These are phyloP conservation scores for Therioaphis trifolii DNA, from an alignment of 2,888 invertebrate species.

Conservation along the genomic window DNA sequence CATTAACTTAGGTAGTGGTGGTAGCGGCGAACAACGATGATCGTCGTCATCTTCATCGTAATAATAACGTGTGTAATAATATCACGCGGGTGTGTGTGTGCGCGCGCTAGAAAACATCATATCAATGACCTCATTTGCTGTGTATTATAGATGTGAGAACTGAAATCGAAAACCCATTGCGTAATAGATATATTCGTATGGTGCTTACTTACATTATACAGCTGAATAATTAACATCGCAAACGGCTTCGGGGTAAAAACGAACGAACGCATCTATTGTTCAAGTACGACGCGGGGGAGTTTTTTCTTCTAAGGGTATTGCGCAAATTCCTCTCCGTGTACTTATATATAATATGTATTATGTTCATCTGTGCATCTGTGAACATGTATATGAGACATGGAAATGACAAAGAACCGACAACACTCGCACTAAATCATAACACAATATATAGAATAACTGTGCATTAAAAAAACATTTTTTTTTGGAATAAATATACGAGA, in stretches of 20 bases:
- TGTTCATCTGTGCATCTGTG: background rate
- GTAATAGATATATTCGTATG: background rate
- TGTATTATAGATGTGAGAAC: slow-evolving; percentile 40
- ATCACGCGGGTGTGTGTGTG: slow-evolving; percentile 30
- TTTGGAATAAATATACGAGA: background rate
- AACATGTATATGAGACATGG: background rate
- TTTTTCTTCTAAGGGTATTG: slow-evolving; percentile 35
- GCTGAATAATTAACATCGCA: slow-evolving; percentile 33
- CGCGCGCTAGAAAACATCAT: slow-evolving; percentile 18
- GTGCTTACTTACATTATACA: background rate
- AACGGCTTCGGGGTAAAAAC: slow-evolving; percentile 55
- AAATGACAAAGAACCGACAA: slow-evolving; percentile 37
- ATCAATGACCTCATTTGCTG: slow-evolving; percentile 44
- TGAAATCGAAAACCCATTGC: slow-evolving; percentile 53
- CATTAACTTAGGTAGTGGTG: slow-evolving; percentile 27
- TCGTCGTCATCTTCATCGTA: slow-evolving; percentile 16
- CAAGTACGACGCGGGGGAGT: slow-evolving; percentile 17
- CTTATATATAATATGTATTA: background rate
- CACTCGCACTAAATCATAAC: slow-evolving; percentile 28
- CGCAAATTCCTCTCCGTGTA: slow-evolving; percentile 28
- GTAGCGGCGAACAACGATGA: slow-evolving; percentile 30
- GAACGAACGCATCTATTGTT: slow-evolving; percentile 23
- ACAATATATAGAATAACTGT: slow-evolving; percentile 6
- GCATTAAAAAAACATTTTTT: slow-evolving; percentile 37
- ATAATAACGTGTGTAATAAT: slow-evolving; percentile 42